A percentile compares a stretch with the other conserved stretches of the same genome.
These are phyloP conservation scores for Dinothrombium tinctorium DNA, from an alignment of 1,140 invertebrate genomes.

Conservation along the genomic window DNA sequence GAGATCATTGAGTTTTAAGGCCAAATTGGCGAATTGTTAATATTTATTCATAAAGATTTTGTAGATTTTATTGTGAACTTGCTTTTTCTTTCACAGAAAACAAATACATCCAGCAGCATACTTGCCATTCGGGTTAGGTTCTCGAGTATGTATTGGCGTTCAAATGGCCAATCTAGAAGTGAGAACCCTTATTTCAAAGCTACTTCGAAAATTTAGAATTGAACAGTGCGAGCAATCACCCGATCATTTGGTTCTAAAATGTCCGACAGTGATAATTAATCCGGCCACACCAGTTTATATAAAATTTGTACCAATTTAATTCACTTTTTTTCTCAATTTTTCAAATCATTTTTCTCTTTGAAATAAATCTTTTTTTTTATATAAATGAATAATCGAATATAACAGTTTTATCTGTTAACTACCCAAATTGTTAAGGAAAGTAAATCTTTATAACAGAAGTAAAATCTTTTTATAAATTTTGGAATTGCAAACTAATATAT, in stretches of 20 bases:
- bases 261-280: neutral
- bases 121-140: constrained; percentile 40
- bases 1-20: neutral
- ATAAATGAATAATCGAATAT: too few relatives aligned
- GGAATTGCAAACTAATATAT: too few relatives aligned
- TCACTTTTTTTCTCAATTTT: too few relatives aligned
- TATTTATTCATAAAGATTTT: neutral
- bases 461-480: too few relatives aligned
- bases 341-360: too few relatives aligned
- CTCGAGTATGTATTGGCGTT: constrained; percentile 9
- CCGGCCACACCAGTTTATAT: neutral
- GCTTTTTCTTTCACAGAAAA: neutral
- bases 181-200: neutral
- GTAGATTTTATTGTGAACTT: too few relatives aligned
- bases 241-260: neutral
- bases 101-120: constrained; percentile 32
- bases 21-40: neutral
- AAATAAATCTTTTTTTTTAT: too few relatives aligned
- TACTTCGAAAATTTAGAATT: neutral
- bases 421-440: too few relatives aligned
- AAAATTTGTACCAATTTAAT: constrained; percentile 1
- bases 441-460: too few relatives aligned
- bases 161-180: constrained; percentile 6
- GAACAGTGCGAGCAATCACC: neutral
- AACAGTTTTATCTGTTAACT: too few relatives aligned